Conservation (phyloP, 2,113 vertebrate species). For the Lamprotornis superbus region DNA sequence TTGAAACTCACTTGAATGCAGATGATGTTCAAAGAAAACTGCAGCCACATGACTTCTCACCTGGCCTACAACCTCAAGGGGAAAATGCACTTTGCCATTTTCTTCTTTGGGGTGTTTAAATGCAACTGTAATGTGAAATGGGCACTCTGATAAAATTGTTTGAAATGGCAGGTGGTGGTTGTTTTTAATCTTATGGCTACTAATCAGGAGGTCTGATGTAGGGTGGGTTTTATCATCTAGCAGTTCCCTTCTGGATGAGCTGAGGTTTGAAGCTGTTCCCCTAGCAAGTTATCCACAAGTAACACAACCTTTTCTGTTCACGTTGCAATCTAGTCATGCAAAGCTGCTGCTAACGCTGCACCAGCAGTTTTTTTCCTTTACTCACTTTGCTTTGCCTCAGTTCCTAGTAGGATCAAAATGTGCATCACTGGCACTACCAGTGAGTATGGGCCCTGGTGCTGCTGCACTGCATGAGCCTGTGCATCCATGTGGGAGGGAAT, state of each 20-base stretch:
- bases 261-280: neutral
- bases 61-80: neutral
- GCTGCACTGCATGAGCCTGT: neutral
- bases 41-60: neutral
- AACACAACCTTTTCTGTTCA: neutral
- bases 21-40: neutral
- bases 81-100: neutral
- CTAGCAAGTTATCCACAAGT: neutral
- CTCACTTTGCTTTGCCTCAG: neutral
- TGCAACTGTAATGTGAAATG: neutral
- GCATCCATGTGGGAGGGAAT: neutral
- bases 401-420: neutral
- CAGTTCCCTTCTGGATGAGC: neutral
- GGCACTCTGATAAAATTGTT: neutral
- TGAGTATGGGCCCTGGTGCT: neutral
- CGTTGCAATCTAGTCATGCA: neutral
- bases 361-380: neutral
- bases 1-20: neutral
- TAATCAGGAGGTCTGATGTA: neutral
- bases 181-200: neutral
- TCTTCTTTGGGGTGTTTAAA: neutral
- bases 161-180: neutral
- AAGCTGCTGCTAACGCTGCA: neutral
- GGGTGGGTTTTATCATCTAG: neutral
- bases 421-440: neutral